Evolutionary conservation across 2,888 invertebrate genomes (phyloP), one percentile per base, ranked within the genome.

Genomic region (Drosophila subquinaria): DNA sequence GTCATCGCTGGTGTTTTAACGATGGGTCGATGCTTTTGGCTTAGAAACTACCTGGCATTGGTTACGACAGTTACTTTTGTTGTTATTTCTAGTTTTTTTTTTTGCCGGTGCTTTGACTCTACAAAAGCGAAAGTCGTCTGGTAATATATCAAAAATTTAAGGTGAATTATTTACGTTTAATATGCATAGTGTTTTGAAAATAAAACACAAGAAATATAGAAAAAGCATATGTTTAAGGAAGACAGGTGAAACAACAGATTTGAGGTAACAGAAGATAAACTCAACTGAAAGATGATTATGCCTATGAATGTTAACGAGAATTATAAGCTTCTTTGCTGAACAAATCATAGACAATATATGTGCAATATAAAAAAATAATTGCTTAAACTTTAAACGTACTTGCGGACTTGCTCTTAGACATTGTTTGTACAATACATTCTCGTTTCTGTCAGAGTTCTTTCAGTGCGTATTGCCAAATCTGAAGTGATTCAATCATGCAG

Each of bases 91-190:
- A 20, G 17, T 55, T 47, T 45, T 30, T 53, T 30, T 55, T 36
- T 45, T 57, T 50, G 59, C 67, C 64, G 59, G 64, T 75, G 60
- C 52, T 79, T 64, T 64, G 59, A 51, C 51, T 59, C 66, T 73
- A 87, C 69, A 82, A 82, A 82, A 82, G 84, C 81, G 81, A 82
- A 82, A 82, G 81, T 82, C 72, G 64, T 65, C 72, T 70, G 69
- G 81, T 81, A 77, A 74, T 81, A 83, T 81, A 83, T 83, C 77
- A 83, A 81, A 81, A 56, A 69, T 70, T 73, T 67, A 65, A 63
- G 27, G 43, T 72, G 66, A 69, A 83, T 82, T 80, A 76, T 82
- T 67, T 70, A 71, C 71, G 36, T 67, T 48, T 59, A 72, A 71
- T 74, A 77, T 76, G 77, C 62, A 67, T 42, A 55, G 38, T 17